Base-by-base conservation (phyloP, 2,888 invertebrate species). In the Melitaea athalia region DNA sequence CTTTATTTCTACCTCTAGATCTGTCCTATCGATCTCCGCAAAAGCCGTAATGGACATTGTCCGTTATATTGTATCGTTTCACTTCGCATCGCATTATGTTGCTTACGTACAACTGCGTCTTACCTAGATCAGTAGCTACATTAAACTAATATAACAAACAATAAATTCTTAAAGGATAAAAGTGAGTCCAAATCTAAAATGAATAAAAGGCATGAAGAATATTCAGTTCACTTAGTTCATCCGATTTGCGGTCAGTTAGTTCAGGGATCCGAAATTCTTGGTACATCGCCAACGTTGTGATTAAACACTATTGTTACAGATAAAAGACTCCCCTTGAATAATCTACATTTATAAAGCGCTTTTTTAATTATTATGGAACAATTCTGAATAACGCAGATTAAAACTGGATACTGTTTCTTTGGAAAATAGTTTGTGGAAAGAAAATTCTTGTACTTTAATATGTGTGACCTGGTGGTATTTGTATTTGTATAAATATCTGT, bases 221-320 rank as follows among this genome's bases (percentile, higher is more conserved):
- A 38, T 55, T 38, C 53, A 66, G 47, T 33, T 61, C 61, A 55
- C 61, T 66, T n/a, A 38, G 66, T 61, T 66, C 66, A 61, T 61
- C 66, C 68, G 68, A 68, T 70, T 70, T 68, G 70, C 62, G 70
- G 67, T 68, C 68, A 66, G 55, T 71, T 63, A 65, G 65, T 65
- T 65, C 68, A 55, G 63, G 68, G 63, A 38, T 63, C 60, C 60
- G 57, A 71, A 70, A 63, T 66, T 68, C 65, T 71, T 71, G 71
- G 68, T 49, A 17, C 60, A 24, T 31, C 43, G 68, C 71, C 68
- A 68, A 59, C 53, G 53, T 55, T 59, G 63, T 68, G 66, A 68
- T 68, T 71, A 71, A 71, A 68, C 65, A 63, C 68, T 63, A 66
- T 71, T 71, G 68, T 71, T 68, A 49, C 14, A 71, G 68, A 66